phyloP scores from a whole-genome alignment of 2,888 invertebrate genomes.

The Aproaerema taeniolella region DNA sequence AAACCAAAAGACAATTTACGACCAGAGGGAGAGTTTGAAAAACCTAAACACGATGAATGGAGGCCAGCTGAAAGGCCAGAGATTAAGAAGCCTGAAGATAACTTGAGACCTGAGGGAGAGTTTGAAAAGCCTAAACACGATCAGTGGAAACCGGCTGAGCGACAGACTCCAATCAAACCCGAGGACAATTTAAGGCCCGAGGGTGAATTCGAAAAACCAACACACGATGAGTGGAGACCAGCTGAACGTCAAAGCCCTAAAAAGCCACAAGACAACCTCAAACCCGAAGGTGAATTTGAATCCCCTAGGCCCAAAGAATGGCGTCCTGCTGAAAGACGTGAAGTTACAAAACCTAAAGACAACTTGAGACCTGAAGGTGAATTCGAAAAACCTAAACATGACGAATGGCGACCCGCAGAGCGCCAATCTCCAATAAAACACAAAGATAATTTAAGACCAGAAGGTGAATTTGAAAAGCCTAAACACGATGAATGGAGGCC shows the following conservation, averaged over 20 bases:
- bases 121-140: slow-evolving; percentile 47
- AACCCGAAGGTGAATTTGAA: slow-evolving; percentile 74
- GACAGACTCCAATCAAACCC: slow-evolving; percentile 33
- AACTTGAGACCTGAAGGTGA: slow-evolving; percentile 76
- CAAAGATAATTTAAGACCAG: slow-evolving; percentile 71
- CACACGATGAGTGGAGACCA: slow-evolving; percentile 43
- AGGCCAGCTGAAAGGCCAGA: slow-evolving; percentile 34
- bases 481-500: slow-evolving; percentile 52
- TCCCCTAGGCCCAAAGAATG: slow-evolving; percentile 31
- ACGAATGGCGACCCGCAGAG: slow-evolving; percentile 34
- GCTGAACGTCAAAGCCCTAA: slow-evolving; percentile 39
- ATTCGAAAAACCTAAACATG: slow-evolving; percentile 49
- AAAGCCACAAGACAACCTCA: slow-evolving; percentile 61
- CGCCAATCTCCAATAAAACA: slow-evolving; percentile 49
- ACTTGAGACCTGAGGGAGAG: slow-evolving; percentile 77
- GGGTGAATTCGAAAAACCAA: slow-evolving; percentile 61
- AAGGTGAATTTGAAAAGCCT: slow-evolving; percentile 67
- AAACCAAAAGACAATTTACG: slow-evolving; percentile 72
- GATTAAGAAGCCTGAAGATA: slow-evolving; percentile 39
- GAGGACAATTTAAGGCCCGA: slow-evolving; percentile 43
- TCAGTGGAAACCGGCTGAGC: slow-evolving; percentile 35
- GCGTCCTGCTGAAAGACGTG: slow-evolving; percentile 58
- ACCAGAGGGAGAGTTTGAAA: slow-evolving; percentile 74
- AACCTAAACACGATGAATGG: slow-evolving; percentile 30
- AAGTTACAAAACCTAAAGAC: slow-evolving; percentile 63